Evolutionary conservation across 2,888 invertebrate species (phyloP).

Genomic region (Cryptophagus acutangulus): DNA sequence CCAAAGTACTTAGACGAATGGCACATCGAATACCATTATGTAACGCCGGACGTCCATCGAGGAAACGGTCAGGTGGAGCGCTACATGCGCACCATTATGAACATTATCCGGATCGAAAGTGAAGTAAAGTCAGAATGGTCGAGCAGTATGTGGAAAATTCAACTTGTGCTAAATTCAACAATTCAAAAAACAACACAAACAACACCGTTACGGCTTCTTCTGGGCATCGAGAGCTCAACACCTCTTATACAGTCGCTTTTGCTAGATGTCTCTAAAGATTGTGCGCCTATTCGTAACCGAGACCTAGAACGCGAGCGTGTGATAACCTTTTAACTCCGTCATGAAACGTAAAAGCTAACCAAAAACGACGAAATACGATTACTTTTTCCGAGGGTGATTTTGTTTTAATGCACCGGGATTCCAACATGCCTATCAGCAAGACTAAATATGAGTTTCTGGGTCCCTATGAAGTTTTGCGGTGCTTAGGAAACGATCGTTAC

Average conservation of each 20-base stretch:
- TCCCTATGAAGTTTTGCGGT: conserved; percentile 20
- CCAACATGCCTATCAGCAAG: conserved; percentile 24
- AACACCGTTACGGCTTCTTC: conserved; percentile 21
- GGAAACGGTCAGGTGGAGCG: too few relatives aligned
- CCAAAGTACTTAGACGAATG: too few relatives aligned
- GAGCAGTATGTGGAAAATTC: conserved; percentile 25
- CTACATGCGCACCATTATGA: too few relatives aligned
- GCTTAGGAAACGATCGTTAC: conserved; percentile 12
- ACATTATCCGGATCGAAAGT: conserved; percentile 23
- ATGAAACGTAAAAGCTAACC: conserved; percentile 5
- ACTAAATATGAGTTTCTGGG: conserved; percentile 23
- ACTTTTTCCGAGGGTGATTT: conserved; percentile 20
- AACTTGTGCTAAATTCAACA: conserved; percentile 22
- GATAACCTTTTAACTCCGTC: not conserved
- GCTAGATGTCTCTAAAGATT: conserved; percentile 16
- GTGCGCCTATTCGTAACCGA: conserved; percentile 18
- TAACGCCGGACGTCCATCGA: too few relatives aligned
- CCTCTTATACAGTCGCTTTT: conserved; percentile 25
- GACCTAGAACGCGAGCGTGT: conserved; percentile 18
- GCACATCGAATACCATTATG: too few relatives aligned
- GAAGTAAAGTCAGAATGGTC: conserved; percentile 21
- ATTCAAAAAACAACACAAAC: conserved; percentile 23
- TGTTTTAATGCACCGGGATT: conserved; percentile 25
- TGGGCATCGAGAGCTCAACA: conserved; percentile 21
- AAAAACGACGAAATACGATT: conserved; percentile 18